Base-by-base conservation (phyloP, 2,113 vertebrate genomes). In the Nettapus auritus region DNA sequence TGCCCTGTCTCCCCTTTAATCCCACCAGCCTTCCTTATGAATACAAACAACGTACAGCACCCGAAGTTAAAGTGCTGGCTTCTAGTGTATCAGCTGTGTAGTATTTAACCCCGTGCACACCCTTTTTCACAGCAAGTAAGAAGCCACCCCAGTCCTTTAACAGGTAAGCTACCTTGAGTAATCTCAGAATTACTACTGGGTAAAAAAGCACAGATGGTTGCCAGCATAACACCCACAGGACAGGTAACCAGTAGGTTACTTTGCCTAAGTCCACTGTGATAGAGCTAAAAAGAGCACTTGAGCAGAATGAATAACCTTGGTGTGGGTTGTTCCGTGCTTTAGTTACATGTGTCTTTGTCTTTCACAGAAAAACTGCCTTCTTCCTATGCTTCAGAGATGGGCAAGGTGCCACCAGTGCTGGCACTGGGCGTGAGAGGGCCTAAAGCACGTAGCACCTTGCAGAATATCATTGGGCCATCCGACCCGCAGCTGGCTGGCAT, bases 371-470 rank as follows among this genome's bases (percentile, higher is more conserved):
- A 68, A 31, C 56, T 89, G 42, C 93, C 94, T 40, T 46, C 93
- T 77, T 80, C 87, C 70, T 95, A 92, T 3, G 31, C 59, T 17
- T 77, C 57, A 42, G 50, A 86, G 73, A 33, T 86, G 18, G 60
- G 10, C 50, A 25, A 48, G 44, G 18, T 59, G 33, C 86, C 79
- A 23, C 85, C 96, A 6, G 78, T 97, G 81, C 74, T 98, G 74
- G 96, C 94, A 8, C 42, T 98, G 3, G 95, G 89, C 3, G 62
- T 98, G 77, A 97, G 97, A n/a, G 98, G 98, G 6, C 93, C 90
- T 25, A 86, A 68, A 76, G 97, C 98, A 34, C 7, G 31, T 7
- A 84, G 86, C 11, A 40, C 85, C 71, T 95, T 98, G 88, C 97
- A 82, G 89, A 92, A 86, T 44, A 73, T 97, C 79, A 34, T 89